phyloP scores from a whole-genome alignment of 1,140 invertebrate species.

The Drosophila guanche region DNA sequence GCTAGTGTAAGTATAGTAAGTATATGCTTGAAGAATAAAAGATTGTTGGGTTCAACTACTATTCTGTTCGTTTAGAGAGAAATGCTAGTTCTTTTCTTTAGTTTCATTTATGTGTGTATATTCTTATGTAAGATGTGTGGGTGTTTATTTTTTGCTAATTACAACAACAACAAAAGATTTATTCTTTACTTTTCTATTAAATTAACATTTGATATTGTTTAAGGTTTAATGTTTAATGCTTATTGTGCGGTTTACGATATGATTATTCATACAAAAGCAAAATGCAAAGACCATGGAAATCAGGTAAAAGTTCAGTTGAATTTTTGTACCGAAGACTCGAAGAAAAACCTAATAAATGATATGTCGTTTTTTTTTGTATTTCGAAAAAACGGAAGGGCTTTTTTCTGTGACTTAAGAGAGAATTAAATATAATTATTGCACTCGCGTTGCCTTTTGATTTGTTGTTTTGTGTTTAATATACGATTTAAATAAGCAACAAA shows the following conservation, averaged over 20 bases:
- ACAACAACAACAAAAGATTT: conserved; percentile 65
- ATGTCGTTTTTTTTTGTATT: conserved; percentile 37
- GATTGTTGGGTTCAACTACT: conserved; percentile 42
- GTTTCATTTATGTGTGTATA: conserved; percentile 25
- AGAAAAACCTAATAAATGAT: conserved; percentile 50
- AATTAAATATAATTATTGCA: conserved; percentile 76
- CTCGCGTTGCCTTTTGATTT: conserved; percentile 73
- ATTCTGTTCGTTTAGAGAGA: conserved; percentile 28
- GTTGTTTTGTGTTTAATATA: conserved; percentile 62
- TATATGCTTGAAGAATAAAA: conserved; percentile 26
- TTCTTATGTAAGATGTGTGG: conserved; percentile 31
- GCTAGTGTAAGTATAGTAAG: conserved; percentile 27
- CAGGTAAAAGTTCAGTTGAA: conserved; percentile 4
- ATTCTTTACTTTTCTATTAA: conserved; percentile 29
- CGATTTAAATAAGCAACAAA: conserved; percentile 65
- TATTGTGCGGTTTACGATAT: conserved; percentile 72
- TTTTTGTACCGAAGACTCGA: conserved; percentile 48
- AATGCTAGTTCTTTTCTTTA: conserved; percentile 43
- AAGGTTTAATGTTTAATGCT: conserved; percentile 38
- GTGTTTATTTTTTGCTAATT: conserved; percentile 51
- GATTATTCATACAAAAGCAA: conserved; percentile 63
- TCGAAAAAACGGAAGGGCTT: conserved; percentile 10
- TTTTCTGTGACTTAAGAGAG: conserved; percentile 40
- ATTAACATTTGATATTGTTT: conserved; percentile 32
- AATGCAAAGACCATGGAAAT: conserved; percentile 35